Percentiles rank a stretch among this genome's conserved stretches.
phyloP scores from a whole-genome alignment of 2,888 invertebrate species.

The Acleris holmiana region DNA sequence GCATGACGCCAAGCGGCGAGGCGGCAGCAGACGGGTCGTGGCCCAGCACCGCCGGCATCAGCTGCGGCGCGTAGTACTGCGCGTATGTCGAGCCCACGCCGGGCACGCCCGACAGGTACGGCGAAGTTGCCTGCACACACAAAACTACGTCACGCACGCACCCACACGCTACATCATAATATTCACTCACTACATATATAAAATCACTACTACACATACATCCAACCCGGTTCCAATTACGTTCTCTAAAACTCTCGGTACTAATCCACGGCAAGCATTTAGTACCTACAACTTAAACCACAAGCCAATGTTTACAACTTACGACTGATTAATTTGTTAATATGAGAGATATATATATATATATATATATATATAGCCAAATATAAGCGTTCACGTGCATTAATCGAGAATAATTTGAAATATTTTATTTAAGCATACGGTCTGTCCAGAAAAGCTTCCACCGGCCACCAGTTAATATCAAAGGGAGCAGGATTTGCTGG shows the following conservation, averaged over 20 bases:
- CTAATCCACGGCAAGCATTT: slow-evolving; percentile 35
- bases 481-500: slow-evolving; percentile 48
- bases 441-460: slow-evolving; percentile 70
- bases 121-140: slow-evolving; percentile 91
- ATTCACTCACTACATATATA: slow-evolving; percentile 1
- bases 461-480: slow-evolving; percentile 68
- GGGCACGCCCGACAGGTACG: slow-evolving; percentile 96
- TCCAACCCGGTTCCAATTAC: slow-evolving; percentile 16
- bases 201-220: slow-evolving; percentile 22
- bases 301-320: slow-evolving; percentile 31
- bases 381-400: slow-evolving; percentile 73
- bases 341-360: slow-evolving; percentile 40
- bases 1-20: slow-evolving; percentile 93
- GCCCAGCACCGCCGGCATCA: slow-evolving; percentile 95
- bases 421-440: slow-evolving; percentile 70
- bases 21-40: slow-evolving; percentile 92
- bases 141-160: slow-evolving; percentile 41
- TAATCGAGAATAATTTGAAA: slow-evolving; percentile 57
- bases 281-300: slow-evolving; percentile 27
- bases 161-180: background rate
- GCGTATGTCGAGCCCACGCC: slow-evolving; percentile 95
- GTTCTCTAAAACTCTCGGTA: slow-evolving; percentile 23
- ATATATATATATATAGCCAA: slow-evolving; percentile 54
- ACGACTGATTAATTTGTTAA: slow-evolving; percentile 26
- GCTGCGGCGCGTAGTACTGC: slow-evolving; percentile 95